A percentile compares a stretch with the other conserved stretches of the same genome.
phyloP scores from a whole-genome alignment of 2,797 vertebrate genomes.

The Periparus ater region DNA sequence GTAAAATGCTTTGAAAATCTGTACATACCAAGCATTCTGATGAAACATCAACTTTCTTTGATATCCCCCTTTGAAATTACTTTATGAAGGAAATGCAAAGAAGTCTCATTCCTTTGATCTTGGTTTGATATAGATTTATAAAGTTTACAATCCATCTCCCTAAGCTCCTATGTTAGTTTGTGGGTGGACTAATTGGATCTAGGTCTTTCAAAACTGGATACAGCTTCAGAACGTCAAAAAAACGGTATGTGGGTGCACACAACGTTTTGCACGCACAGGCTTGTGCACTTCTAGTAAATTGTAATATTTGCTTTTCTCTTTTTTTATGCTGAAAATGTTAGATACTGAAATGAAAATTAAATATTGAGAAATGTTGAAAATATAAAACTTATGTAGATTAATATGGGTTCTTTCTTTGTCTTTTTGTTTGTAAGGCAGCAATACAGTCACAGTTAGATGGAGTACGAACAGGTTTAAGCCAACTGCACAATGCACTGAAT shows the following conservation, averaged over 20 bases:
- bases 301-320: not conserved
- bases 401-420: not conserved
- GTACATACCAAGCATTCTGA: not conserved
- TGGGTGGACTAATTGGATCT: not conserved
- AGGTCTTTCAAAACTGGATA: not conserved
- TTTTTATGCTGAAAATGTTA: not conserved
- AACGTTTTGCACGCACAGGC: rapidly evolving
- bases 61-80: not conserved
- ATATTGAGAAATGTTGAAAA: not conserved
- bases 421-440: slow-evolving; percentile 82
- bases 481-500: slow-evolving; percentile 92
- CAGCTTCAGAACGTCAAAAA: not conserved
- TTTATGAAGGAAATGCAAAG: not conserved
- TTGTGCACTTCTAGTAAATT: not conserved
- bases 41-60: not conserved
- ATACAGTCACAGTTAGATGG: slow-evolving; percentile 98
- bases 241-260: rapidly evolving
- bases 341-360: not conserved
- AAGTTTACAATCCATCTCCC: not conserved
- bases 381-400: rapidly evolving
- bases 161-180: not conserved
- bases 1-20: not conserved
- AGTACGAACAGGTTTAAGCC: slow-evolving; percentile 93
- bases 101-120: not conserved
- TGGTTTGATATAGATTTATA: not conserved